Evolutionary conservation across 2,797 vertebrate genomes (phyloP).

Genomic region (Semotilus atromaculatus): DNA sequence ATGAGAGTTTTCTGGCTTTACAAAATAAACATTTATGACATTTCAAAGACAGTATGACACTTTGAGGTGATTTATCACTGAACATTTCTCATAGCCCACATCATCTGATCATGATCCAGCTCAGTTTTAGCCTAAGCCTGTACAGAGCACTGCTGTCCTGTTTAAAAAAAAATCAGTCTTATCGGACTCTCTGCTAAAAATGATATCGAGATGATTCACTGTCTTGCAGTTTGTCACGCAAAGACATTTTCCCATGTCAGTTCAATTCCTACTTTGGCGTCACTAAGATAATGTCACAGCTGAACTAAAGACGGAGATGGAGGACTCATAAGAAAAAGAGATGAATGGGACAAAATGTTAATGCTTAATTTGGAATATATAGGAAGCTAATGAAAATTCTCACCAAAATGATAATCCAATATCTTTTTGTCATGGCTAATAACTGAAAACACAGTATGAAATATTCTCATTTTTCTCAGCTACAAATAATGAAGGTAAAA

Average conservation of each 20-base stretch:
- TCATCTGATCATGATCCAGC: conserved; percentile 8
- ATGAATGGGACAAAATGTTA: not conserved
- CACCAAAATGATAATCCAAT: not conserved
- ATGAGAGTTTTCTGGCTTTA: not conserved
- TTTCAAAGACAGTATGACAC: not conserved
- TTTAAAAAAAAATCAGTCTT: conserved; percentile 7
- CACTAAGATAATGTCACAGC: conserved; percentile 12
- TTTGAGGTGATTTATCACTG: not conserved
- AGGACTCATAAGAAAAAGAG: not conserved
- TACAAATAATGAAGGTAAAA: not conserved
- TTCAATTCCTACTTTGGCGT: conserved; percentile 7
- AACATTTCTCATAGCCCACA: conserved; percentile 2
- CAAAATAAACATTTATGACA: not conserved
- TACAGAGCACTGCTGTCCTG: not conserved
- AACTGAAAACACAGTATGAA: not conserved
- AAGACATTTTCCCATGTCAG: conserved; percentile 10
- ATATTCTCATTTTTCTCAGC: not conserved
- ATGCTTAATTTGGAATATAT: not conserved
- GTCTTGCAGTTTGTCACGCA: conserved; percentile 6
- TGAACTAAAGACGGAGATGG: not conserved
- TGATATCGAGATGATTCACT: not conserved
- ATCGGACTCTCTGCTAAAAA: conserved; percentile 3
- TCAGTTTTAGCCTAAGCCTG: not conserved
- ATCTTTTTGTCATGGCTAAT: not conserved
- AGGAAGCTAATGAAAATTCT: not conserved